These are phyloP conservation scores for Oreochromis mossambicus DNA, from an alignment of 2,797 vertebrate genomes.

Conservation along the genomic window DNA sequence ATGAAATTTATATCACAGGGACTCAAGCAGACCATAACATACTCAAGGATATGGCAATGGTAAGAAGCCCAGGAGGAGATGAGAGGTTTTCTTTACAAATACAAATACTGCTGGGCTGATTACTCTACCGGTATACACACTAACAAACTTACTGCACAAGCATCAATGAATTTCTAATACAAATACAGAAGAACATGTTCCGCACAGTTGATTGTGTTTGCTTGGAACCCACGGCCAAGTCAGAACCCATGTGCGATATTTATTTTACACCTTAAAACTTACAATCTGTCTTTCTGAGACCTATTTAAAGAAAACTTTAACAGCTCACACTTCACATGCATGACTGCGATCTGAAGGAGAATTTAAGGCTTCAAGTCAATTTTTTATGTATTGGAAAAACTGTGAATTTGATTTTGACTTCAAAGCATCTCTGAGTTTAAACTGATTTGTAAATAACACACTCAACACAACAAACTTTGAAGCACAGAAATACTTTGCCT, in stretches of 20 bases:
- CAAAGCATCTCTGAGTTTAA: neutral
- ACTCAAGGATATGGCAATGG: neutral
- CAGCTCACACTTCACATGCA: neutral
- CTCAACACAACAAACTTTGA: neutral
- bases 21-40: neutral
- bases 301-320: neutral
- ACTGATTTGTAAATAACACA: neutral
- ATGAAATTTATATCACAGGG: neutral
- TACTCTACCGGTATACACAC: neutral
- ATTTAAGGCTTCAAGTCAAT: neutral
- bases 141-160: neutral
- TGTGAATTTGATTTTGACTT: neutral
- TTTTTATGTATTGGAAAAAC: neutral
- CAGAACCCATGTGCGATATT: neutral
- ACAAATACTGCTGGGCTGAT: neutral
- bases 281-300: neutral
- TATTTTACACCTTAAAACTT: neutral
- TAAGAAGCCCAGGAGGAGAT: neutral
- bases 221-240: neutral
- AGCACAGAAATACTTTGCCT: neutral
- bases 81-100: neutral
- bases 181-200: neutral
- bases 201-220: neutral
- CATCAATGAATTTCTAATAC: neutral
- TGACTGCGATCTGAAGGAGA: neutral